These are phyloP conservation scores for Scaptomyza caliginosa DNA, from an alignment of 2,888 invertebrate species.

Conservation along the genomic window DNA sequence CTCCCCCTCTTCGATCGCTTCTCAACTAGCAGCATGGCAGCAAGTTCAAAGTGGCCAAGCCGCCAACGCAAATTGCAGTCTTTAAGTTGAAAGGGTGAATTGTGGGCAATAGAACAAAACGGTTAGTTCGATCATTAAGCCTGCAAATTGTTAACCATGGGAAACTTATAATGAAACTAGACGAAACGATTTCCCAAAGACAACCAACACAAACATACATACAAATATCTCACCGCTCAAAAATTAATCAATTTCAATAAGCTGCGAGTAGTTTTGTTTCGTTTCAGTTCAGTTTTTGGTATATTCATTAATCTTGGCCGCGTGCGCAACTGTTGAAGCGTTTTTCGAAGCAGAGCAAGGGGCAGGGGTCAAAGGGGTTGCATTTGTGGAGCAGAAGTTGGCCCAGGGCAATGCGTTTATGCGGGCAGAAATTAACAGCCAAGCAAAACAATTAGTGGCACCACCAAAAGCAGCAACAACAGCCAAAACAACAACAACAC, in stretches of 20 bases:
- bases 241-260: slow-evolving; percentile 76
- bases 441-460: slow-evolving; percentile 73
- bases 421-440: slow-evolving; percentile 77
- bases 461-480: slow-evolving; percentile 31
- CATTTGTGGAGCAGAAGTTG: slow-evolving; percentile 71
- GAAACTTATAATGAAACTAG: slow-evolving; percentile 65
- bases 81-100: slow-evolving; percentile 3
- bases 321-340: slow-evolving; percentile 76
- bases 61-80: slow-evolving; percentile 73
- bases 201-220: not conserved
- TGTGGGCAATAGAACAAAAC: slow-evolving; percentile 43
- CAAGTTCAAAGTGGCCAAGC: slow-evolving; percentile 65
- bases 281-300: slow-evolving; percentile 1
- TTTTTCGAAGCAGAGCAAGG: slow-evolving; percentile 13
- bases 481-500: slow-evolving; percentile 15
- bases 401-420: slow-evolving; percentile 73
- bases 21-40: not conserved
- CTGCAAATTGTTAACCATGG: slow-evolving; percentile 61
- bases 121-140: slow-evolving; percentile 53
- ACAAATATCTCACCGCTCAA: slow-evolving; percentile 31
- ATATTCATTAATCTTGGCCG: slow-evolving; percentile 74
- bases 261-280: slow-evolving; percentile 19
- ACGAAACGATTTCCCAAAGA: slow-evolving; percentile 36
- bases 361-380: slow-evolving; percentile 1
- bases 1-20: slow-evolving; percentile 6